phyloP scores from a whole-genome alignment of 2,888 invertebrate genomes.

The Brenthis ino region DNA sequence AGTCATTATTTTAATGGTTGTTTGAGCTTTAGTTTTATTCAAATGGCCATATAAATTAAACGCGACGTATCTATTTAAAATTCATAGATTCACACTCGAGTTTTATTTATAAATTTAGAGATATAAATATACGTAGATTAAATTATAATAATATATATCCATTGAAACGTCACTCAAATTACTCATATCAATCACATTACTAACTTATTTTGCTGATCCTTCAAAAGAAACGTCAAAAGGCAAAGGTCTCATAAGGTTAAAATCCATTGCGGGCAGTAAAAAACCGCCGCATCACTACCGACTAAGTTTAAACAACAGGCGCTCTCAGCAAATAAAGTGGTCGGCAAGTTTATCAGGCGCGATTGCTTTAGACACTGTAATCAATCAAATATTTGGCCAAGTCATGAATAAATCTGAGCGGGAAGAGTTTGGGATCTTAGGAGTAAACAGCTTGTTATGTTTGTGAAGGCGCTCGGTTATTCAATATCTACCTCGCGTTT shows the following conservation, averaged over 20 bases:
- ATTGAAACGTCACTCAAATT: no score
- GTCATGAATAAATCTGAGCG: conserved; percentile 74
- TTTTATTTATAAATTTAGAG: no score
- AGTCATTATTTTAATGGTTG: no score
- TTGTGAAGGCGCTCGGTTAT: conserved; percentile 14
- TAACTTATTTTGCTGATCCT: neutral
- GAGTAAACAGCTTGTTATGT: conserved; percentile 39
- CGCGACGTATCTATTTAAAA: no score
- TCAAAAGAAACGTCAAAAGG: conserved; percentile 10
- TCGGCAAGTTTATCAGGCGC: conserved; percentile 70
- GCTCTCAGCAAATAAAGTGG: conserved; percentile 73
- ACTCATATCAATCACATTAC: neutral
- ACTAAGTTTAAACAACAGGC: conserved; percentile 66
- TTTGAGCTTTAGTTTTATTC: no score
- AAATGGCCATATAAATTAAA: no score
- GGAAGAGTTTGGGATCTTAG: conserved; percentile 50
- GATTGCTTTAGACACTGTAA: conserved; percentile 71
- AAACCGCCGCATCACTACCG: conserved; percentile 63
- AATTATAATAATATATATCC: no score
- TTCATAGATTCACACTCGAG: no score
- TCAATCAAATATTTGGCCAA: conserved; percentile 78
- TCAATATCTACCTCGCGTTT: neutral
- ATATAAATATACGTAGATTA: no score
- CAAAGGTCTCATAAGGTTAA: conserved; percentile 20
- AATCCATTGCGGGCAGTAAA: conserved; percentile 35